Conservation (phyloP, 2,797 vertebrate genomes). For the Crypturellus tataupa region DNA sequence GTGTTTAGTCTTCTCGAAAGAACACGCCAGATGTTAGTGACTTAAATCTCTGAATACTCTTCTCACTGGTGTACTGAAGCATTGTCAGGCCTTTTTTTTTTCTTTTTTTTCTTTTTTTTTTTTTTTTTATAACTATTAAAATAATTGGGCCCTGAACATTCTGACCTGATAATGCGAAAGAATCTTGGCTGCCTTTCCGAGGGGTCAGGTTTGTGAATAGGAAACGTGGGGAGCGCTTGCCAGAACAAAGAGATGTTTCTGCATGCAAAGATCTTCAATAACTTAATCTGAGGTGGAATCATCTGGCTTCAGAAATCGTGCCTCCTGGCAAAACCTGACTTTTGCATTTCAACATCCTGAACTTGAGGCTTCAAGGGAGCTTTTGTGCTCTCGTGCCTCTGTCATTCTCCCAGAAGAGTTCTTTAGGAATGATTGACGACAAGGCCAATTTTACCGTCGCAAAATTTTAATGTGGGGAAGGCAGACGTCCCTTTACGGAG, state of each 20-base stretch:
- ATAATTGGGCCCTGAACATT: conserved; percentile 72
- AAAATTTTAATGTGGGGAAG: neutral
- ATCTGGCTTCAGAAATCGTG: conserved; percentile 63
- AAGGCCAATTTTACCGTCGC: conserved; percentile 16
- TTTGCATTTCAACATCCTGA: conserved; percentile 64
- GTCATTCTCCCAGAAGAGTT: conserved; percentile 13
- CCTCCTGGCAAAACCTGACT: conserved; percentile 69
- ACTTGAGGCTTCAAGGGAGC: conserved; percentile 60
- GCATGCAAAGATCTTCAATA: conserved; percentile 54
- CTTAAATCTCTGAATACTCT: conserved; percentile 49
- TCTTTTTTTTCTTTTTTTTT: neutral
- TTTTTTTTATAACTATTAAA: conserved; percentile 59
- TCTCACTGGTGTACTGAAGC: conserved; percentile 45
- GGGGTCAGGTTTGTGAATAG: conserved; percentile 49
- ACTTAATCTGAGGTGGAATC: conserved; percentile 62
- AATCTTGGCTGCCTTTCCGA: conserved; percentile 62
- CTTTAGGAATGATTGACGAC: conserved; percentile 30
- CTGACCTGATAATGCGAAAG: conserved; percentile 53
- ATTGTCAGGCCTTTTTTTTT: neutral
- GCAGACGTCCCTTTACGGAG: neutral
- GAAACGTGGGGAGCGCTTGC: conserved; percentile 32
- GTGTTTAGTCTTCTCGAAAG: conserved; percentile 68
- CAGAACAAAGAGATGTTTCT: conserved; percentile 66
- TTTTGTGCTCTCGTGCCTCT: conserved; percentile 55
- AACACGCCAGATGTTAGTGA: conserved; percentile 63